Conservation (phyloP, 2,113 vertebrate genomes). For the Indri indri region DNA sequence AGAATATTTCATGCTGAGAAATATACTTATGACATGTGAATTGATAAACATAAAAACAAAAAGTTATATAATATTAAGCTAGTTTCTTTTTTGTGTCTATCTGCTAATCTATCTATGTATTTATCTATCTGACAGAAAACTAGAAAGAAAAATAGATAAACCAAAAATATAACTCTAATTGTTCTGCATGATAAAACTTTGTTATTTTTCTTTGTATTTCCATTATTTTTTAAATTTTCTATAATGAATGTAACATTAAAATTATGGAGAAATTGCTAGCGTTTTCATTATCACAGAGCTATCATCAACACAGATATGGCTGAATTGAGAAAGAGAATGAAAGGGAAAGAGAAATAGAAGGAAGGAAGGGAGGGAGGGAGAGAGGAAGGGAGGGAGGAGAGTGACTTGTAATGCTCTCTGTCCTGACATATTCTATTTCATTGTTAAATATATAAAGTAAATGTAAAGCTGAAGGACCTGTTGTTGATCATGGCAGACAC, state of each 20-base stretch:
- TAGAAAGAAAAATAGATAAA: background rate
- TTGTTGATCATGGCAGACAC: conserved; percentile 78
- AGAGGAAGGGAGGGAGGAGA: too few species aligned
- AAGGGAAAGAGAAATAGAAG: background rate
- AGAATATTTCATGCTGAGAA: background rate
- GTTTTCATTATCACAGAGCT: background rate
- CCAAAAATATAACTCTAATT: background rate
- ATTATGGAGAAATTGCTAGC: background rate
- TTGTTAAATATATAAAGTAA: background rate
- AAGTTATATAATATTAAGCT: background rate
- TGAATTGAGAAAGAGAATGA: background rate
- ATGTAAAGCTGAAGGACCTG: conserved; percentile 24
- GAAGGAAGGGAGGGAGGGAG: background rate
- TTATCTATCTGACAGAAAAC: background rate
- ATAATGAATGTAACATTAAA: background rate
- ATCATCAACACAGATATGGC: background rate
- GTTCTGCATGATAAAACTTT: background rate
- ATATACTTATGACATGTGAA: background rate
- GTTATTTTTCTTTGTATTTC: background rate
- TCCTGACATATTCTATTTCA: background rate
- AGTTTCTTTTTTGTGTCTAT: background rate
- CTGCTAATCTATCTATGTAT: background rate
- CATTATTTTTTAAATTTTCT: conserved; percentile 3
- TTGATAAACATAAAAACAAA: background rate
- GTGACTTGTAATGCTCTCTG: background rate